Percentiles rank a stretch among this genome's conserved stretches.
These are phyloP conservation scores for Esox lucius DNA, from an alignment of 2,797 vertebrate genomes.

Conservation along the genomic window DNA sequence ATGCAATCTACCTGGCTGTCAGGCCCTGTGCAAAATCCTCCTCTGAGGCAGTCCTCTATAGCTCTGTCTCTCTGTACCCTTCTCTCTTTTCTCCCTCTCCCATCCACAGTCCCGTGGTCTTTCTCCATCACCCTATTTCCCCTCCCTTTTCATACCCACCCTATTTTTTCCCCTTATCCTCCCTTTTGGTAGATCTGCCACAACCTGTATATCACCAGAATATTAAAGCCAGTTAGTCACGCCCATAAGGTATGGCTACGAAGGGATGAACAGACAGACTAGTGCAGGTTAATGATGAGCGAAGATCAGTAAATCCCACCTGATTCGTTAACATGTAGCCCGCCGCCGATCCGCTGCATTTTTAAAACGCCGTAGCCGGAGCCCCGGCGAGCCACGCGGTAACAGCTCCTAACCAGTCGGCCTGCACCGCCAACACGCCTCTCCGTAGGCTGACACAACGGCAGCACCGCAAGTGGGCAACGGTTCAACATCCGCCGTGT, in stretches of 20 bases:
- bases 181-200: neutral
- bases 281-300: neutral
- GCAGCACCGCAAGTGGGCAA: neutral
- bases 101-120: neutral
- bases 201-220: neutral
- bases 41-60: slow-evolving; percentile 46
- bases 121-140: neutral
- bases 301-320: neutral
- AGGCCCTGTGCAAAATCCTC: slow-evolving; percentile 47
- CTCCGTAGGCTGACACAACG: no score
- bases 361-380: neutral
- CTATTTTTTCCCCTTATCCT: neutral
- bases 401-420: neutral
- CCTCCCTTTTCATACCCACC: neutral
- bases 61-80: neutral
- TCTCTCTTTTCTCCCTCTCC: neutral
- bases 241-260: neutral
- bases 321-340: neutral
- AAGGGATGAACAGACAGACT: neutral
- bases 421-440: no score
- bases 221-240: neutral
- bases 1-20: slow-evolving; percentile 74
- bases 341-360: neutral
- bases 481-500: neutral
- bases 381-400: neutral